phyloP scores from a whole-genome alignment of 2,888 invertebrate species.

The Carcina quercana region DNA sequence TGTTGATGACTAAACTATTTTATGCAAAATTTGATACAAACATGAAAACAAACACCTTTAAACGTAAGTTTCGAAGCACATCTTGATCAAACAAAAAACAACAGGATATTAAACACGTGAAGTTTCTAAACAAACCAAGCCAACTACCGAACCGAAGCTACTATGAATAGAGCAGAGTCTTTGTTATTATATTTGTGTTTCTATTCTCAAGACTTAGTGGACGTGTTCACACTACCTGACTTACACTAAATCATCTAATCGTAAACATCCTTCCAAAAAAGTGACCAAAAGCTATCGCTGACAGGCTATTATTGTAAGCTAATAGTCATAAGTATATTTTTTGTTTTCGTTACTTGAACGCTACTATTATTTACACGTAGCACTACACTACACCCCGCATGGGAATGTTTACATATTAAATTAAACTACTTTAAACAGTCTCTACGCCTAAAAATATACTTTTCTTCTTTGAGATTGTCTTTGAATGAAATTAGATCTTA shows the following conservation, averaged over 20 bases:
- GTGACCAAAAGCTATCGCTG: constrained; percentile 58
- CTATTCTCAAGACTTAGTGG: constrained; percentile 60
- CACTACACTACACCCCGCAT: constrained; percentile 38
- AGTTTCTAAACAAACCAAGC: constrained; percentile 45
- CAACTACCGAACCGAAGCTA: constrained; percentile 26
- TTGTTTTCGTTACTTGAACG: constrained; percentile 40
- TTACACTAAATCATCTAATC: constrained; percentile 68
- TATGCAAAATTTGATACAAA: too few relatives aligned
- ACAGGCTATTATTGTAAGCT: constrained; percentile 62
- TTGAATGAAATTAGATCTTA: background rate
- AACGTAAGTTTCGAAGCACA: too few relatives aligned
- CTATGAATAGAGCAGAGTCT: constrained; percentile 55
- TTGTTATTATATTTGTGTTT: constrained; percentile 66
- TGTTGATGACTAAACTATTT: too few relatives aligned
- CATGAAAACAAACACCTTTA: too few relatives aligned
- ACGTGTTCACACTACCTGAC: constrained; percentile 68
- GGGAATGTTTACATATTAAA: constrained; percentile 65
- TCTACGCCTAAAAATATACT: constrained; percentile 29
- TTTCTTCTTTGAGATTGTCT: constrained; percentile 12
- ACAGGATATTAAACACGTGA: constrained; percentile 32
- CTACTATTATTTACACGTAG: constrained; percentile 52
- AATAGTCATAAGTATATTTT: constrained; percentile 60
- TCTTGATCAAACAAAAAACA: constrained; percentile 19
- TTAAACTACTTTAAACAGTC: constrained; percentile 41
- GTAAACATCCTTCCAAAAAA: constrained; percentile 66